These are phyloP conservation scores for Melospiza melodia DNA, from an alignment of 2,113 vertebrate species.

Conservation along the genomic window DNA sequence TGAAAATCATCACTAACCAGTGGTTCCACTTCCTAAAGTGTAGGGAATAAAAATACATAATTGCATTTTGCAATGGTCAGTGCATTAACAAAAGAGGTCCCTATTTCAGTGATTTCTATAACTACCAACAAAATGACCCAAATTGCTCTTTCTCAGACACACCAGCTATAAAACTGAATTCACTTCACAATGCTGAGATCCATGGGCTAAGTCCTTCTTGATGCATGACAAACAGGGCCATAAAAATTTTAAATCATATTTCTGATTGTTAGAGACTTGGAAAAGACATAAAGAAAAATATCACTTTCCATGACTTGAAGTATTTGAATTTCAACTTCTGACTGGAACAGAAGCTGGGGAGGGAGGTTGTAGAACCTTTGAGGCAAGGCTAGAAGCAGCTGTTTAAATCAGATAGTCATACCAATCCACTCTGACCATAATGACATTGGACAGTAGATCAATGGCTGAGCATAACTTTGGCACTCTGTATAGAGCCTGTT, in stretches of 20 bases:
- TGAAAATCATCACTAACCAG: neutral
- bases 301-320: neutral
- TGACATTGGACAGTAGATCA: neutral
- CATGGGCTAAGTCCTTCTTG: neutral
- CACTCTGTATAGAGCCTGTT: neutral
- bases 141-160: neutral
- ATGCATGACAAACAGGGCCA: neutral
- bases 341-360: neutral
- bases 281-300: neutral
- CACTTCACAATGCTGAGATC: neutral
- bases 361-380: neutral
- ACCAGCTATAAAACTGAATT: neutral
- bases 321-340: neutral
- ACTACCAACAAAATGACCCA: neutral
- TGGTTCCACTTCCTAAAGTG: neutral
- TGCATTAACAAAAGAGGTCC: neutral
- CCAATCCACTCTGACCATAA: neutral
- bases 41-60: neutral
- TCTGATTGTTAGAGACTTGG: neutral
- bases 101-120: neutral
- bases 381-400: neutral
- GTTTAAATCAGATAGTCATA: neutral
- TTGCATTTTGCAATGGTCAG: neutral
- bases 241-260: neutral
- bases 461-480: neutral